Evolutionary conservation across 2,113 vertebrate genomes (phyloP).

Genomic region (Leptosomus discolor): DNA sequence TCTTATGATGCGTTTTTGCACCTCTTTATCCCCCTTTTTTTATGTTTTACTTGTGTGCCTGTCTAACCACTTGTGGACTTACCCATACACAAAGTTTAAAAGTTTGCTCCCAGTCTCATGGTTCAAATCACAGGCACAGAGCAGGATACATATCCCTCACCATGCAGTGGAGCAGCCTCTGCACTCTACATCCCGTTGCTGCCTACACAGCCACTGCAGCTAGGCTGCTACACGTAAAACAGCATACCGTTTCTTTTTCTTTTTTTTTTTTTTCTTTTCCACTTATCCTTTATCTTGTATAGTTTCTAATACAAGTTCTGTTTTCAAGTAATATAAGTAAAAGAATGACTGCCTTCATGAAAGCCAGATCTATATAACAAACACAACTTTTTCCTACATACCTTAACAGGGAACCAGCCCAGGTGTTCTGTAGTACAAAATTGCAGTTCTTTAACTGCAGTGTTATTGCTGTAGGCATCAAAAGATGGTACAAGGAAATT

Average conservation of each 20-base stretch:
- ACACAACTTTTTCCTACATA: neutral
- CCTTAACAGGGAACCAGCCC: neutral
- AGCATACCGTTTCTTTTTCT: too few species aligned
- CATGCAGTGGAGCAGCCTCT: neutral
- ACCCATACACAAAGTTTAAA: neutral
- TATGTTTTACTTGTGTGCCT: neutral
- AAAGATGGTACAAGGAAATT: neutral
- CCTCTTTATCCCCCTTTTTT: neutral
- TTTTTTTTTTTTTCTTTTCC: neutral
- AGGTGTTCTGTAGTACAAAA: neutral
- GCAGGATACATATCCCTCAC: too few species aligned
- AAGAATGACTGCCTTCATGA: neutral
- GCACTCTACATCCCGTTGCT: neutral
- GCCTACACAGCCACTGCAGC: neutral
- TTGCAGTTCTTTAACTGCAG: neutral
- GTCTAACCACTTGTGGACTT: neutral
- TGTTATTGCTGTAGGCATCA: neutral
- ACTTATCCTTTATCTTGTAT: neutral
- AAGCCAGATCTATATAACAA: neutral
- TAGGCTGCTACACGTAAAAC: neutral
- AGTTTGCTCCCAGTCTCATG: neutral
- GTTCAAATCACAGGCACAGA: neutral
- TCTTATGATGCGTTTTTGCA: neutral
- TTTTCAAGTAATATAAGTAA: neutral
- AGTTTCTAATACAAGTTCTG: neutral